Evolutionary conservation across 2,113 vertebrate species (phyloP), one percentile per base, ranked within the genome.

Genomic region (Trematomus loennbergii): DNA sequence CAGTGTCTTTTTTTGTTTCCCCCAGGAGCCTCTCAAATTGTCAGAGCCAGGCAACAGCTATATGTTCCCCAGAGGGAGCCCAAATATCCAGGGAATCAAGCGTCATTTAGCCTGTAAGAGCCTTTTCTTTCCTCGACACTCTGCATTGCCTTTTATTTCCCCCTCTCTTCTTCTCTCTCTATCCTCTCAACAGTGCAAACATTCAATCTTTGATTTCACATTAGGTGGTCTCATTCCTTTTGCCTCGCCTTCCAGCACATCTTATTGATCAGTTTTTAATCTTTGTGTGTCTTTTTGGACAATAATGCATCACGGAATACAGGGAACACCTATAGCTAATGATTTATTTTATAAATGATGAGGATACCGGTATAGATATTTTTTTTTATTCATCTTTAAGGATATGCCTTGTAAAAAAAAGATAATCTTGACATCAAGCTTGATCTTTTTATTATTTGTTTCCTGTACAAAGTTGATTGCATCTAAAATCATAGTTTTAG

Each of bases 51-150:
- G 87, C 90, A 91, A 89, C 90, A 91, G 92, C 90, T 92, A 78
- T 88, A 87, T 67, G 90, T 87, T 93, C 93, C 94, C 93, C 84
- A 81, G 92, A 88, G 92, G 84, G 85, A 92, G 84, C 75, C 83
- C 80, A 92, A 93, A 91, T 92, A 94, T 93, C 94, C 86, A 90
- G 93, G 94, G 94, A 95, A 95, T 95, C 91, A 88, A 91, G 93
- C 94, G 80, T 94, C 93, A 94, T 94, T 95, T 94, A 95, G 94
- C 94, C 93, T 84, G 88, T 89, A 86, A 95, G 89, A 94, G 91
- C 81, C 92, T 94, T 90, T 87, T 81, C 83, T 84, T 82, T 90
- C 64, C 29, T 79, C 85, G 84, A 83, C 88, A 79, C 83, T 74
- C 75, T 76, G 57, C 71, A 59, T 78, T 81, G 77, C 72, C 66